phyloP scores from a whole-genome alignment of 1,140 invertebrate species.

The Dreissena polymorpha region DNA sequence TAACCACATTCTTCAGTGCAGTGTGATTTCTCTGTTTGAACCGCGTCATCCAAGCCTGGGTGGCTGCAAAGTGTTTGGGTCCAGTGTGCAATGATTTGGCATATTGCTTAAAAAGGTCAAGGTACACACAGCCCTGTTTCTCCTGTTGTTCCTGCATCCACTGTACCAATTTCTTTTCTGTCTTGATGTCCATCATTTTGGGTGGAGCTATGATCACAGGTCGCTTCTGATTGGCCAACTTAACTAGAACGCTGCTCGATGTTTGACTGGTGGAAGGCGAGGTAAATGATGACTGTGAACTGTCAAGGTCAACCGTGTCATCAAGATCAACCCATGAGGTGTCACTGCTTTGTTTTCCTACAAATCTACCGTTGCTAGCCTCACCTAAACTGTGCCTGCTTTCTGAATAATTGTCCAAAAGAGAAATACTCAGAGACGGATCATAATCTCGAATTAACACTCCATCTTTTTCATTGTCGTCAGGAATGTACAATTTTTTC shows the following conservation, averaged over 20 bases:
- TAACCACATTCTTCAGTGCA: conserved; percentile 47
- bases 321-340: conserved; percentile 47
- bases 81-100: conserved; percentile 51
- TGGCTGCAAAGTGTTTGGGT: conserved; percentile 48
- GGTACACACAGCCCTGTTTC: conserved; percentile 48
- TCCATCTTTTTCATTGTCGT: conserved; percentile 45
- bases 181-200: conserved; percentile 41
- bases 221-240: conserved; percentile 44
- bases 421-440: conserved; percentile 21
- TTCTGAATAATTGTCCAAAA: conserved; percentile 27
- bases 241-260: conserved; percentile 27
- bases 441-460: conserved; percentile 44
- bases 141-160: conserved; percentile 53
- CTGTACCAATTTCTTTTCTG: conserved; percentile 53
- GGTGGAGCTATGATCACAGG: conserved; percentile 49
- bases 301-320: conserved; percentile 34
- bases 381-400: conserved; percentile 1
- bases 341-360: conserved; percentile 25
- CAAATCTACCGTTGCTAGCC: conserved; percentile 16
- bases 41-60: conserved; percentile 51
- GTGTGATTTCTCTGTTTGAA: conserved; percentile 50
- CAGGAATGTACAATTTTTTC: conserved; percentile 51
- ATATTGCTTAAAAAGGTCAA: conserved; percentile 51
- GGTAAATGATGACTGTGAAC: conserved; percentile 1
- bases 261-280: conserved; percentile 18